phyloP scores from a whole-genome alignment of 2,888 invertebrate genomes.

The Pardosa pseudoannulata region DNA sequence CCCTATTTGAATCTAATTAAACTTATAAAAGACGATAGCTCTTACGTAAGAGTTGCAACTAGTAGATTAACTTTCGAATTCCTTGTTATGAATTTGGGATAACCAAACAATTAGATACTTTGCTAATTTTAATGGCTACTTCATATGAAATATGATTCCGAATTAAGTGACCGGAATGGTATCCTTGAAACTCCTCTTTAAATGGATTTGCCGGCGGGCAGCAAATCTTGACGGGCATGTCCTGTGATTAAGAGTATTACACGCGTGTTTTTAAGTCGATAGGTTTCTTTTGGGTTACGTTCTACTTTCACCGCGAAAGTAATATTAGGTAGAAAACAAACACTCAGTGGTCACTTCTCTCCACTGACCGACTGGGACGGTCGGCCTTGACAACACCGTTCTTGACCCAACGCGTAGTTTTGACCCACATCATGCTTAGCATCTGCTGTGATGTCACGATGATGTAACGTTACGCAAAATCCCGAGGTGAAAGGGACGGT shows the following conservation, averaged over 20 bases:
- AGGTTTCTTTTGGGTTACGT: not conserved
- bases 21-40: too few relatives aligned
- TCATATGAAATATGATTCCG: not conserved
- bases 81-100: too few relatives aligned
- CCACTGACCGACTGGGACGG: slow-evolving; percentile 24
- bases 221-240: too few relatives aligned
- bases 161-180: not conserved
- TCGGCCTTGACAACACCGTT: slow-evolving; percentile 36
- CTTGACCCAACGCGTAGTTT: slow-evolving; percentile 30
- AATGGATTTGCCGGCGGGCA: too few relatives aligned
- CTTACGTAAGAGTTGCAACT: too few relatives aligned
- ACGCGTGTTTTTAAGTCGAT: not conserved
- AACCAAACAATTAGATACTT: too few relatives aligned
- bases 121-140: too few relatives aligned
- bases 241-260: too few relatives aligned
- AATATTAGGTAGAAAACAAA: not conserved
- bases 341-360: slow-evolving; percentile 2
- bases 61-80: too few relatives aligned
- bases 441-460: slow-evolving; percentile 34
- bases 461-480: slow-evolving; percentile 43
- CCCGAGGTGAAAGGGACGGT: slow-evolving; percentile 38
- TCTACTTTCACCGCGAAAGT: not conserved
- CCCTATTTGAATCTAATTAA: too few relatives aligned
- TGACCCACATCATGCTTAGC: slow-evolving; percentile 28
- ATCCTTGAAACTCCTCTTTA: not conserved